Base-by-base conservation (phyloP, 2,113 vertebrate genomes). In the Sinocyclocheilus rhinocerous region DNA sequence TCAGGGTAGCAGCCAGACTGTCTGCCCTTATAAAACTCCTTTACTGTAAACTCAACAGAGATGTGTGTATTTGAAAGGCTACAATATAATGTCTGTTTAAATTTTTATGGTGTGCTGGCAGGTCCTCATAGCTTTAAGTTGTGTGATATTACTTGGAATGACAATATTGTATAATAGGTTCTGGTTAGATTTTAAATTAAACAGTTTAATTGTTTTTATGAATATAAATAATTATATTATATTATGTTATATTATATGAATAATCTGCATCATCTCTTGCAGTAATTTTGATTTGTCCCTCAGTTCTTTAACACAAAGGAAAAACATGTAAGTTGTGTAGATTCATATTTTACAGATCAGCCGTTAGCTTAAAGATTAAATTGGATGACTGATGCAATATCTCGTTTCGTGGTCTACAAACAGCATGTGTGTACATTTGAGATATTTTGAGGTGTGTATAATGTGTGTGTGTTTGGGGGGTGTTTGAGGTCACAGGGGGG, bases 371-470 rank as follows among this genome's bases (percentile, higher is more conserved):
- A 42, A 24, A 7, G 33, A 80, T 24, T 22, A 24, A 81, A 26
- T n/a, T 22, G 2, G 15, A 12, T 24, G 57, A 80, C n/a, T 81
- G 39, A 81, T 48, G 79, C n/a, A 81, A 67, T 80, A 80, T 81
- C n/a, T 61, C 1, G 36, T 3, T 36, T 42, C 13, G n/a, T 80
- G 77, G 77, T 63, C 36, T 67, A 33, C 84, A 76, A 76, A 63
- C 84, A 77, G 78, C 59, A 48, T 81, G 78, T 50, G 79, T 67
- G 45, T 70, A 70, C 16, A 52, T 70, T 70, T 70, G 24, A 52
- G 81, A 83, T 83, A 83, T 83, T 85, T 85, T 29, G 61, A 57
- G 76, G 65, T 45, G 63, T 80, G 36, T 81, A 12, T 48, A 18
- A 16, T 84, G 72, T 78, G 39, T 77, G 75, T 65, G 59, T 84